These are phyloP conservation scores for Sorex araneus DNA, from an alignment of 2,113 vertebrate genomes.

Conservation along the genomic window DNA sequence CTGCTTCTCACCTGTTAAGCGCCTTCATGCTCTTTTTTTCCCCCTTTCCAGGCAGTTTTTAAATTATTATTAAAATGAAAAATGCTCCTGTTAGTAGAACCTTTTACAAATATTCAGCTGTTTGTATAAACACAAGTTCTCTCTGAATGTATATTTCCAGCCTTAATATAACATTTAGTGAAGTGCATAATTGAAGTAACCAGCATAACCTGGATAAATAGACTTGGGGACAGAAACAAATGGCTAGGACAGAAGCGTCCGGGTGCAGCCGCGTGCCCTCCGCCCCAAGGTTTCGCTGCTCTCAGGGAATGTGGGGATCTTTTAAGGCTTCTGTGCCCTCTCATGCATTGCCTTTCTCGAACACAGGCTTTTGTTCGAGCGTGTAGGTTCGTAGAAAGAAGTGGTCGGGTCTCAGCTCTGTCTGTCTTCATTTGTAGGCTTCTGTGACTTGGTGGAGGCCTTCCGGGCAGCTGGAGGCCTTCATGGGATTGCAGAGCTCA, in stretches of 20 bases:
- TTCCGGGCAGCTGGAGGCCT: neutral
- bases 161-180: constrained; percentile 21
- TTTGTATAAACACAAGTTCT: constrained; percentile 8
- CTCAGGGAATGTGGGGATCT: neutral
- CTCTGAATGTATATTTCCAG: neutral
- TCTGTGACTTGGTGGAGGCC: neutral
- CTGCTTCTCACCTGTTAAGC: neutral
- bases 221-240: constrained; percentile 12
- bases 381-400: neutral
- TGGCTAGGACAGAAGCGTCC: neutral
- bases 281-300: too few relatives aligned
- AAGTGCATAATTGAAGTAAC: constrained; percentile 33
- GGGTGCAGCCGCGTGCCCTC: neutral
- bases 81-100: constrained; percentile 2
- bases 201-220: neutral
- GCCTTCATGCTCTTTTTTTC: neutral
- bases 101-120: neutral
- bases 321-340: neutral
- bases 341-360: neutral
- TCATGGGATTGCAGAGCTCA: neutral
- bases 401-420: neutral
- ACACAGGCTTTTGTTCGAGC: neutral
- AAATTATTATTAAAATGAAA: neutral
- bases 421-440: neutral
- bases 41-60: constrained; percentile 5